Conservation (phyloP, 2,113 vertebrate genomes). For the Epinephelus cyanopodus region DNA sequence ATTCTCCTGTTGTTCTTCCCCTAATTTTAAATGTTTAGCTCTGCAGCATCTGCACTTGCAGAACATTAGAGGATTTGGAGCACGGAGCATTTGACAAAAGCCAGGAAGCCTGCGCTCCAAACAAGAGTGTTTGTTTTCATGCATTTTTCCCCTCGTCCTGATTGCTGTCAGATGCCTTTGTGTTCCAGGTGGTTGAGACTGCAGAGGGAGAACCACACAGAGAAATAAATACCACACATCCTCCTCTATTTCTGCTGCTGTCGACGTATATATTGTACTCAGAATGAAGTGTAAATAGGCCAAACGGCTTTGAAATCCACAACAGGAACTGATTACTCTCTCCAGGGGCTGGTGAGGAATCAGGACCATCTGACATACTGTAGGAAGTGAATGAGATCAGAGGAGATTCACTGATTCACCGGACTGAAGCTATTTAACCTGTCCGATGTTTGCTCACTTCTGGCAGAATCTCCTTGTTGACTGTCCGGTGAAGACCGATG, state of each 20-base stretch:
- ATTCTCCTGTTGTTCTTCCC: not conserved
- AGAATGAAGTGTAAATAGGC: slow-evolving; percentile 36
- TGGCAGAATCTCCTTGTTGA: not conserved
- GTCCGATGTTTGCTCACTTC: not conserved
- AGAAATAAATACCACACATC: slow-evolving; percentile 69
- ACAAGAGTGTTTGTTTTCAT: slow-evolving; percentile 92
- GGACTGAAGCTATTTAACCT: not conserved
- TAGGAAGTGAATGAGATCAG: slow-evolving; percentile 16
- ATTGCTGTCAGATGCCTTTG: slow-evolving; percentile 94
- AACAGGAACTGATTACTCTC: slow-evolving; percentile 31
- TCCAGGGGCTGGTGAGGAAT: not conserved
- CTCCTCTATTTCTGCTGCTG: slow-evolving; percentile 49
- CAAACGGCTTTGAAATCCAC: slow-evolving; percentile 20
- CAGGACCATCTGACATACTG: slow-evolving; percentile 18
- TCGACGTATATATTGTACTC: slow-evolving; percentile 30
- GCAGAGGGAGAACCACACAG: slow-evolving; percentile 60
- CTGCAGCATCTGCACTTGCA: slow-evolving; percentile 85
- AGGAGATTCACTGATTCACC: not conserved
- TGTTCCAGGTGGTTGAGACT: slow-evolving; percentile 82
- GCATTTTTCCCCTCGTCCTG: slow-evolving; percentile 83
- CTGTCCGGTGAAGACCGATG: not conserved
- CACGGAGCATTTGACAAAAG: slow-evolving; percentile 89
- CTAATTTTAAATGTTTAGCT: slow-evolving; percentile 55
- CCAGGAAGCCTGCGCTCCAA: slow-evolving; percentile 90
- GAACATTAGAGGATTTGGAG: slow-evolving; percentile 86